A percentile compares a stretch with the other conserved stretches of the same genome.
phyloP scores from a whole-genome alignment of 2,888 invertebrate species.

The Leptinotarsa rubiginosa region DNA sequence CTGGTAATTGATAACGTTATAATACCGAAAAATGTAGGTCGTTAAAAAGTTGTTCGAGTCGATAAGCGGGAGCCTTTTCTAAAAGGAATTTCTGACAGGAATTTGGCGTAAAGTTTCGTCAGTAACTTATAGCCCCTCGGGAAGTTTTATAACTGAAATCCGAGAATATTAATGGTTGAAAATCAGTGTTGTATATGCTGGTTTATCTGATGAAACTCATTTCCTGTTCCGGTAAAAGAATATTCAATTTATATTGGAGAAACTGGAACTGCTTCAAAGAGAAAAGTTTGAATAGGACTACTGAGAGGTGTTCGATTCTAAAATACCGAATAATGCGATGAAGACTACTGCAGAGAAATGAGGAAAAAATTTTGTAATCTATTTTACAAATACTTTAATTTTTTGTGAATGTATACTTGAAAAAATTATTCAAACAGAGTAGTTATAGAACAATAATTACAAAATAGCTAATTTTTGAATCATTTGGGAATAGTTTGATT shows the following conservation, averaged over 20 bases:
- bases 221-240: background rate
- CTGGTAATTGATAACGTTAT: slow-evolving; percentile 46
- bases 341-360: too few species aligned
- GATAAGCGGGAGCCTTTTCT: slow-evolving; percentile 31
- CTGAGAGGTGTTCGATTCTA: background rate
- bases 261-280: background rate
- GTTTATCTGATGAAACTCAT: slow-evolving; percentile 5
- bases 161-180: slow-evolving; percentile 3
- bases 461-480: too few species aligned
- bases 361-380: too few species aligned
- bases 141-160: slow-evolving; percentile 1
- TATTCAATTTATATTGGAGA: background rate
- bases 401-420: too few species aligned
- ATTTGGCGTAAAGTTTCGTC: slow-evolving; percentile 8
- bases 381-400: too few species aligned
- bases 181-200: slow-evolving; percentile 5
- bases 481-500: too few species aligned
- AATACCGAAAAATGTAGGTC: slow-evolving; percentile 45
- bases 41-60: slow-evolving; percentile 45
- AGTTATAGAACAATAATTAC: too few species aligned
- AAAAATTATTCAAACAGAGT: too few species aligned
- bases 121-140: slow-evolving; percentile 30
- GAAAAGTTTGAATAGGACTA: background rate
- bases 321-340: background rate
- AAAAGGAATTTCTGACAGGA: slow-evolving; percentile 25